A percentile compares a stretch with the other conserved stretches of the same genome.
Conservation (phyloP, 2,888 invertebrate species). For the Drosophila paranaensis region DNA sequence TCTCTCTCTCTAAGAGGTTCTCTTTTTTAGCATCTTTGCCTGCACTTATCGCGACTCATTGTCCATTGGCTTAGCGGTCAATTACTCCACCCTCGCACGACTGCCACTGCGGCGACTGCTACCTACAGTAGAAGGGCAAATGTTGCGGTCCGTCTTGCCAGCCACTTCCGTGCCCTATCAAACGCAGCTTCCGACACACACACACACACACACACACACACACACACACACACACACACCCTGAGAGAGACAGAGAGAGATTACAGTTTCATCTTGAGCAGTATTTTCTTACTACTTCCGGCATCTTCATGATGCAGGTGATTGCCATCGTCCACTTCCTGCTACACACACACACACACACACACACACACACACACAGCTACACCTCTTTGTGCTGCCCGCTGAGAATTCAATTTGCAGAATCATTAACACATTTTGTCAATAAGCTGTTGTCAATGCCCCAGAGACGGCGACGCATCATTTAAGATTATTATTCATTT, state of each 20-base stretch:
- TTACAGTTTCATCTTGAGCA: constrained; percentile 51
- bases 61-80: constrained; percentile 52
- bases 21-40: constrained; percentile 26
- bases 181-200: constrained; percentile 56
- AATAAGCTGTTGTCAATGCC: constrained; percentile 70
- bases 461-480: constrained; percentile 44
- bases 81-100: constrained; percentile 10
- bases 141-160: constrained; percentile 36
- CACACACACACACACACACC: constrained; percentile 16
- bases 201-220: constrained; percentile 20
- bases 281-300: constrained; percentile 57
- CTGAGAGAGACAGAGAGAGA: constrained; percentile 27
- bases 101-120: neutral
- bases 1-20: neutral
- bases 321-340: constrained; percentile 50
- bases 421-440: constrained; percentile 76
- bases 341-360: constrained; percentile 24
- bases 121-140: constrained; percentile 36
- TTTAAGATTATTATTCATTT: constrained; percentile 74
- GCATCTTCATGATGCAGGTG: constrained; percentile 65
- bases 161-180: constrained; percentile 69
- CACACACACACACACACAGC: constrained; percentile 4
- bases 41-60: constrained; percentile 52
- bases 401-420: constrained; percentile 66
- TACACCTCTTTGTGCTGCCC: neutral